Evolutionary conservation across 2,797 vertebrate species (phyloP).

Genomic region (Galagoides demidoff): DNA sequence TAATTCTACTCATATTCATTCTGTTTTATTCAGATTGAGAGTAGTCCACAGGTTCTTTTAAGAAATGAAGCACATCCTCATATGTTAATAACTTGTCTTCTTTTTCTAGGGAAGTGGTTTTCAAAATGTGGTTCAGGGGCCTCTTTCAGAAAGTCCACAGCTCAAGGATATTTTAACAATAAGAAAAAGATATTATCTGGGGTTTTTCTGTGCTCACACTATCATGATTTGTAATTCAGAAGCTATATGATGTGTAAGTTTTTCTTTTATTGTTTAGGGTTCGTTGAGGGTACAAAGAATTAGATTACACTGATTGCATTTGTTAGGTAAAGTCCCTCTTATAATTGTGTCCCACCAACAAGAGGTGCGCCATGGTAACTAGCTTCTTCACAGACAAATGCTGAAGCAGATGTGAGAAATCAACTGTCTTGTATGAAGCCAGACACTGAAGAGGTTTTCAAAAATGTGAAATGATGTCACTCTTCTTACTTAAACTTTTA

Average conservation of each 20-base stretch:
- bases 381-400: neutral
- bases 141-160: neutral
- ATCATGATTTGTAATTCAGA: neutral
- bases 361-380: too few species aligned
- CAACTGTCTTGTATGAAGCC: neutral
- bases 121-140: neutral
- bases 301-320: too few species aligned
- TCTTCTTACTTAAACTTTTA: conserved; percentile 20
- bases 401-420: neutral
- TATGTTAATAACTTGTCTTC: neutral
- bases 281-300: too few species aligned
- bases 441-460: neutral
- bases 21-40: neutral
- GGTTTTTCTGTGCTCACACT: neutral
- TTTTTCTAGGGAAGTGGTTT: neutral
- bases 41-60: neutral
- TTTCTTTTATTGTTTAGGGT: too few species aligned
- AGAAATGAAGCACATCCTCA: neutral
- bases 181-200: neutral
- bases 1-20: neutral
- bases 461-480: neutral
- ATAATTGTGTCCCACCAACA: too few species aligned
- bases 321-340: too few species aligned
- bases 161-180: neutral
- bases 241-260: neutral